These are phyloP conservation scores for Drosophila teissieri DNA, from an alignment of 1,140 invertebrate genomes.

Conservation along the genomic window DNA sequence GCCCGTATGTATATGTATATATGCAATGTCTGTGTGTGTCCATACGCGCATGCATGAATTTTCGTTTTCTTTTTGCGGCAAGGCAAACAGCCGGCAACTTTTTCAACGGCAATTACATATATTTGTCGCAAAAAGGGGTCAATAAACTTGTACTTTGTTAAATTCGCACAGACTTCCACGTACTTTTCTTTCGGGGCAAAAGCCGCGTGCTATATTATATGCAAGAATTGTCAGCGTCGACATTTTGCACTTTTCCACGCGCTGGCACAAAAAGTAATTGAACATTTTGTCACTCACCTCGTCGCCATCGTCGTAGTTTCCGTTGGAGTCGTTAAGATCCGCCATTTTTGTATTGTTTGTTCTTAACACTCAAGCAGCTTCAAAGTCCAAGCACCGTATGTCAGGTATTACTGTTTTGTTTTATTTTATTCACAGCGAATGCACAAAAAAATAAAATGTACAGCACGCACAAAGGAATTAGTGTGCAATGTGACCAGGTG, in stretches of 20 bases:
- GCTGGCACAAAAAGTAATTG: background rate
- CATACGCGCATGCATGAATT: background rate
- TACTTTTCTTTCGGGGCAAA: background rate
- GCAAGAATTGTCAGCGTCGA: conserved; percentile 40
- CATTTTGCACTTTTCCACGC: conserved; percentile 23
- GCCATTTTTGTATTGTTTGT: conserved; percentile 47
- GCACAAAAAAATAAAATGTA: conserved; percentile 20
- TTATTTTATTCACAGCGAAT: conserved; percentile 2
- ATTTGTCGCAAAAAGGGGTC: background rate
- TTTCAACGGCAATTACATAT: background rate
- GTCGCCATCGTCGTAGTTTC: conserved; percentile 77
- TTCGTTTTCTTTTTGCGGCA: background rate
- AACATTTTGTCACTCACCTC: conserved; percentile 60
- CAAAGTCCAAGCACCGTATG: background rate
- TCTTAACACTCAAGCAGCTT: conserved; percentile 14
- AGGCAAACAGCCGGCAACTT: conserved; percentile 19
- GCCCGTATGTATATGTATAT: conserved; percentile 18
- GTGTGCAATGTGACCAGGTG: conserved; percentile 3
- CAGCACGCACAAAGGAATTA: conserved; percentile 29
- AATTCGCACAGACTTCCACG: background rate
- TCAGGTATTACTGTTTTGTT: background rate
- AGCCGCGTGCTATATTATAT: conserved; percentile 8
- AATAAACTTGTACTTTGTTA: conserved; percentile 23
- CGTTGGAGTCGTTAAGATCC: conserved; percentile 72
- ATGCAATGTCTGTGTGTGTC: background rate